Base-by-base conservation (phyloP, 2,113 vertebrate genomes). In the Melanostigma gelatinosum region DNA sequence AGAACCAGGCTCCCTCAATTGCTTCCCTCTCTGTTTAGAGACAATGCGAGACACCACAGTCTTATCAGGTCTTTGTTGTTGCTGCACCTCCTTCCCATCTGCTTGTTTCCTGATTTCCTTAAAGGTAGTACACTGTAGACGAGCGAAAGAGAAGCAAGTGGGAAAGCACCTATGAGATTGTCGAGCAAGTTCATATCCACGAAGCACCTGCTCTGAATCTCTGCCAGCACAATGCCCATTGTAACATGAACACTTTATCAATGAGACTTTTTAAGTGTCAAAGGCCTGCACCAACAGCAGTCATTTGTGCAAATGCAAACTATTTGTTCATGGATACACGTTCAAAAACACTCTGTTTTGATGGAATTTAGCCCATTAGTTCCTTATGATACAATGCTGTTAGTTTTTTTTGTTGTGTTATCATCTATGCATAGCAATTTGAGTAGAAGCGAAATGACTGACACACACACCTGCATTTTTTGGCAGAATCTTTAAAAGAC, bases 1-100 rank as follows among this genome's bases (percentile, higher is more conserved):
- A 78, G 42, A 78, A 78, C 16, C 66, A 69, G 63, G 60, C 58
- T 13, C 50, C 38, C 7, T 55, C 12, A 6, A 50, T 71, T 69
- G 55, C 73, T 70, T 71, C 62, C 24, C 38, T 71, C 61, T 67
- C 54, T 32, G 48, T 5, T 40, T 60, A 6, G 16, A 24, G 42
- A 62, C 71, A 70, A 83, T 55, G 61, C 44, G 52, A 71, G 24
- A 29, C 7, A 61, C 60, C 40, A 27, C 18, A 44, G 27, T 72
- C 58, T 73, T 50, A 62, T 63, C n/a, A 1, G 3, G 54, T 55
- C 5, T 48, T 66, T 72, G 60, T 57, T 74, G 40, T 66, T 54
- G 42, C 50, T 9, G 44, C 63, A n/a, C 44, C 58, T 29, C 66
- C 72, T 57, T 72, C 16, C 55, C 27, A 38, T 80, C 44, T 62